Evolutionary conservation across 1,140 invertebrate genomes (phyloP), one percentile per base, ranked within the genome.

Genomic region (Xylocopa sonorina): DNA sequence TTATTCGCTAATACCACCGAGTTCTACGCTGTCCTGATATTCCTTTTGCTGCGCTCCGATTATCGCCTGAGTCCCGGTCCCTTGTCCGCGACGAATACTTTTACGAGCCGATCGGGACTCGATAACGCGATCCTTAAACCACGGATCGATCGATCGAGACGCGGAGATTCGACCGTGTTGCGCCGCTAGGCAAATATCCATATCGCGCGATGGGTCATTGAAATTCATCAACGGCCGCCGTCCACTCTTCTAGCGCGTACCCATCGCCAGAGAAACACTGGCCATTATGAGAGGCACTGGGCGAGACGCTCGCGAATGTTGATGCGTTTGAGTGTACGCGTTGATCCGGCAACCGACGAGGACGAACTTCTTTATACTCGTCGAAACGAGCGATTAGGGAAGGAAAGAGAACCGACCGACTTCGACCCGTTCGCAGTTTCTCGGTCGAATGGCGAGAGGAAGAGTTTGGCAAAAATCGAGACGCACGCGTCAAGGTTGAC

Each of bases 171-270:
- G n/a, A n/a, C n/a, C n/a, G n/a, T n/a, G n/a, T n/a, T n/a, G n/a
- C 46, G 77, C 46, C 38, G 71, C 64, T 64, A 63, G 69, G 46
- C 69, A 60, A 79, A 55, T 66, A 76, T 71, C 75, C 79, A 62
- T 74, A 79, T 84, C 69, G 55, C 81, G 55, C 64, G 81, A 66
- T 14, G 24, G 64, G 27, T 68, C 71, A 64, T 84, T 80, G 74
- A 72, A 83, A 84, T 84, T 84, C 77, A 79, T 74, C 66, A n/a
- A 41, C 24, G 27, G 41, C 18, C 51, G 50, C 46, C 76, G 57
- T 29, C 48, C 67, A 43, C 53, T 71, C 75, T 78, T 66, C 53
- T 78, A 69, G 57, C 55, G 46, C 67, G 63, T 71, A 72, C n/a
- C n/a, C 68, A 55, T 78, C 78, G 69, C n/a, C 43, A 29, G 77